Evolutionary conservation across 2,888 invertebrate genomes (phyloP).

Genomic region (Lamellibrachia columna): DNA sequence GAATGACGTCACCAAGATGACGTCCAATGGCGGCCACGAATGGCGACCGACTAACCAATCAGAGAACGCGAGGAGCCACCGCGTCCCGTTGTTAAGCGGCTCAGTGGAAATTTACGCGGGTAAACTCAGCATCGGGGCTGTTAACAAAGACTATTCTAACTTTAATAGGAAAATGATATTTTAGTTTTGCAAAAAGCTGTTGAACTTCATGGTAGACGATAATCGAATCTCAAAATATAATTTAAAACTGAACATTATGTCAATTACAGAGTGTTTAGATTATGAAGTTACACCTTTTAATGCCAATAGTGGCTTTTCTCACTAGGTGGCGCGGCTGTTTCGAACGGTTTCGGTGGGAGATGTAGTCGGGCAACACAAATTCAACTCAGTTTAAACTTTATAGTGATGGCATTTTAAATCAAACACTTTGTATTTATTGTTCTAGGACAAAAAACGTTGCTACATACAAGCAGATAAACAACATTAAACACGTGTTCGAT

Average conservation of each 20-base stretch:
- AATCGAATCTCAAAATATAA: background rate
- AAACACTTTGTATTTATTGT: no score
- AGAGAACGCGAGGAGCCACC: background rate
- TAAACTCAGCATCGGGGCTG: background rate
- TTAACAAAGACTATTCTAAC: background rate
- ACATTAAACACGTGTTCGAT: no score
- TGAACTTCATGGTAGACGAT: background rate
- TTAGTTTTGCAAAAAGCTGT: background rate
- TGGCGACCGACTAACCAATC: background rate
- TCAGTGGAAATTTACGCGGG: background rate
- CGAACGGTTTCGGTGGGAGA: no score
- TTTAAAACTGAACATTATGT: background rate
- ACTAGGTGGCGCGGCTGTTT: no score
- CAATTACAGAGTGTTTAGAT: background rate
- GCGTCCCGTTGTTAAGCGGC: background rate
- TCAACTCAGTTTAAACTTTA: no score
- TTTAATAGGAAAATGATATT: background rate
- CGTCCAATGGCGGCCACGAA: background rate
- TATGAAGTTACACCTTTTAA: background rate
- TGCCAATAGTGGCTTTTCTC: no score
- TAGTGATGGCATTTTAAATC: no score
- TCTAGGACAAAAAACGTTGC: no score
- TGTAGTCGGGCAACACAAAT: no score
- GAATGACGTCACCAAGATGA: slow-evolving; percentile 4
- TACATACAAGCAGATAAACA: no score